A percentile compares a stretch with the other conserved stretches of the same genome.
Evolutionary conservation across 1,140 invertebrate genomes (phyloP).

Genomic region (Harpegnathos saltator): DNA sequence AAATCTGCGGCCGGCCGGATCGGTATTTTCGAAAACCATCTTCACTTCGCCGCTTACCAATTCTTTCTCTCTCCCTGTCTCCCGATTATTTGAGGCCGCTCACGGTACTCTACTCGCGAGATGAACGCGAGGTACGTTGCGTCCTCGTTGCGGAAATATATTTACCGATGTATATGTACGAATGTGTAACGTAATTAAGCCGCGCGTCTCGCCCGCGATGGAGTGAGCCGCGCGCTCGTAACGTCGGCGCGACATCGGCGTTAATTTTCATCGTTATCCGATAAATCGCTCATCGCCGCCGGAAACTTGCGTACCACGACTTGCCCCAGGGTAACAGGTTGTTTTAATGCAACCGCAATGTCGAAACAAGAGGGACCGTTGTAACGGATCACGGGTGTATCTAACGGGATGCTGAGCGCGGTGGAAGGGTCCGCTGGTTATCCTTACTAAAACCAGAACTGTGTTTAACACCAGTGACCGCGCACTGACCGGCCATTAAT

Average conservation of each 20-base stretch:
- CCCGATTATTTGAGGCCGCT: conserved; percentile 43
- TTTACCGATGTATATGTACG: neutral
- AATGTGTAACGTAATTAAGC: conserved; percentile 15
- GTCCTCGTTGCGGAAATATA: neutral
- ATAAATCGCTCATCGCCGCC: conserved; percentile 55
- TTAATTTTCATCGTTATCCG: conserved; percentile 63
- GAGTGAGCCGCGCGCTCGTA: neutral
- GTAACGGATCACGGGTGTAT: conserved; percentile 69
- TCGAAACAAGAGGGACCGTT: conserved; percentile 66
- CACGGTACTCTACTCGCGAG: too few species aligned
- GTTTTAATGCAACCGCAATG: conserved; percentile 74
- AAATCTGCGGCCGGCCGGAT: neutral
- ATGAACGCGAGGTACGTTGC: too few species aligned
- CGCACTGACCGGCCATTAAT: conserved; percentile 64
- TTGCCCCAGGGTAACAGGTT: conserved; percentile 72
- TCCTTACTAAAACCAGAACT: conserved; percentile 61
- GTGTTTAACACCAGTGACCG: conserved; percentile 50
- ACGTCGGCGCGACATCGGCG: neutral
- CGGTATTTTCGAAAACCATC: conserved; percentile 42
- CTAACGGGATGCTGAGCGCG: conserved; percentile 61
- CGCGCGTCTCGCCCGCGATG: neutral
- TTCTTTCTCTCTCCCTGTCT: neutral
- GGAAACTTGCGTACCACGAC: conserved; percentile 61
- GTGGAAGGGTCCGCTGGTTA: conserved; percentile 62
- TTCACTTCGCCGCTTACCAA: neutral